Evolutionary conservation across 1,140 invertebrate species (phyloP), one percentile per base, ranked within the genome.

Genomic region (Chrysomallon squamiferum): DNA sequence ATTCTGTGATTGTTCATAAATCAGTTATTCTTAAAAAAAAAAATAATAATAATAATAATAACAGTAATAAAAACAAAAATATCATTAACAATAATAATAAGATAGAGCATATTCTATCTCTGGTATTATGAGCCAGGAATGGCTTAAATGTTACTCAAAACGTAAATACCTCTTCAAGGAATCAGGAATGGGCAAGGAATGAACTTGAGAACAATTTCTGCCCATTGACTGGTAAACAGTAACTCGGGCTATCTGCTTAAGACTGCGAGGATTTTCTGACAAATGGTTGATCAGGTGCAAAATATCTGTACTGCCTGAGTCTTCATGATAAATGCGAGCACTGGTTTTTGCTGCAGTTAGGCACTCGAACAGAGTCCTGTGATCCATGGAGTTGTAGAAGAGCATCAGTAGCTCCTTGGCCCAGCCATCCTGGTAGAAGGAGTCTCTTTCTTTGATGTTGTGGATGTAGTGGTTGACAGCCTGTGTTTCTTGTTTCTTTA

Each of bases 361-460:
- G 67, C 79, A 80, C n/a, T 79, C 70, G 58, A 73, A 81, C 11
- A 84, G 59, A 5, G 66, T 56, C 22, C 69, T 60, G 62, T 84
- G 81, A 27, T 75, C 77, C 83, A 84, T 84, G 9, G 75, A 71
- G 64, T 79, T 76, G 65, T 82, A 83, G 62, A 84, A 84, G 33
- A 84, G 61, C 43, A 72, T 41, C 11, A 84, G 68, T 32, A 84
- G 45, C 11, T 72, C 61, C 57, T 77, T 69, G 1, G 77, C 77
- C 62, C 77, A 57, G 9, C 72, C 69, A 58, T 74, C 72, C 1
- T 68, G 49, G 45, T 74, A 71, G 2, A 81, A 30, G 11, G 70
- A 59, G n/a, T 74, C 64, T 11, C 74, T 29, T 27, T 78, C 73
- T 6, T 73, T 70, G 22, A 78, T 72, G 49, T 80, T 68, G 54